Evolutionary conservation across 1,140 invertebrate species (phyloP).

Genomic region (Aphis craccivora): DNA sequence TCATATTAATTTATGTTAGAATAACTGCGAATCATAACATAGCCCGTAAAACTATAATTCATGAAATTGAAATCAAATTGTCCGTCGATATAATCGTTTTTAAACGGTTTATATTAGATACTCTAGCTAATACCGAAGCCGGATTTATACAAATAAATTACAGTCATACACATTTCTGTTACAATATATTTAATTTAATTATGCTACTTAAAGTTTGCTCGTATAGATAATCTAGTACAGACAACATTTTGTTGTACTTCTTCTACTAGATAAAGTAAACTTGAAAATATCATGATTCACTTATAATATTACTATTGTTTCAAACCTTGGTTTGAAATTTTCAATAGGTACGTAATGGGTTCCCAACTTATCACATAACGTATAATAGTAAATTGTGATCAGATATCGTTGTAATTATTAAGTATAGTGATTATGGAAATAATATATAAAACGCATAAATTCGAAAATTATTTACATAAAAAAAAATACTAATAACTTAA

Average conservation of each 20-base stretch:
- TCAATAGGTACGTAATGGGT: background rate
- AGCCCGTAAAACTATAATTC: background rate
- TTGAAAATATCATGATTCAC: background rate
- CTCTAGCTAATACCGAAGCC: background rate
- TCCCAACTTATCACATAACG: background rate
- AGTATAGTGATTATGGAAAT: background rate
- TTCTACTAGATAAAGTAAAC: background rate
- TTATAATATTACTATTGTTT: background rate
- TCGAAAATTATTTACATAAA: background rate
- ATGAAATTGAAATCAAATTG: constrained; percentile 11
- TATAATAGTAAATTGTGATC: background rate
- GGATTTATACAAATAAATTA: background rate
- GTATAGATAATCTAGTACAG: background rate
- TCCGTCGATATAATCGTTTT: background rate
- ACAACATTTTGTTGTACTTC: background rate
- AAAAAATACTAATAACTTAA: background rate
- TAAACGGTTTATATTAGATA: background rate
- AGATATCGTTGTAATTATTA: background rate
- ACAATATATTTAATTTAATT: background rate
- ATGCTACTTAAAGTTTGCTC: background rate
- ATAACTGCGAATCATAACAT: background rate
- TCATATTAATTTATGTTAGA: too few relatives aligned
- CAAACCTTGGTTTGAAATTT: background rate
- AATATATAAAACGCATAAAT: background rate
- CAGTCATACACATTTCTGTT: background rate